Percentiles rank a stretch among this genome's conserved stretches.
These are phyloP conservation scores for Epicampocera succincta DNA, from an alignment of 2,888 invertebrate species.

Conservation along the genomic window DNA sequence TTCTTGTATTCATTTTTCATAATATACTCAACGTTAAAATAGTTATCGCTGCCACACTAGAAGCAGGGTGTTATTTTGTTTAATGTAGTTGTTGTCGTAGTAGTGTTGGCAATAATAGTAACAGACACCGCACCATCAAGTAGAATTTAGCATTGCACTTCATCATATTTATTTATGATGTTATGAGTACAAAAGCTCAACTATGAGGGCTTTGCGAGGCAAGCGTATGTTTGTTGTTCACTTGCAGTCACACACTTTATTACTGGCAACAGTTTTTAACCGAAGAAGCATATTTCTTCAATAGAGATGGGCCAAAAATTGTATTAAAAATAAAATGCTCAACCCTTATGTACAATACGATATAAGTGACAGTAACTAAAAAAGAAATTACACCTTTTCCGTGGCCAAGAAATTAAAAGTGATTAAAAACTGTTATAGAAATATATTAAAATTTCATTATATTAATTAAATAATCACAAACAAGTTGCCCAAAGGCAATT, in stretches of 20 bases:
- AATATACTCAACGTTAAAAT: conserved; percentile 25
- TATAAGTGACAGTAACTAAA: too few relatives aligned
- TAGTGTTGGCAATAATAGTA: conserved; percentile 59
- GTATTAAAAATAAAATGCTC: too few relatives aligned
- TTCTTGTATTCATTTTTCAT: conserved; percentile 45
- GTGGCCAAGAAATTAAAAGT: too few relatives aligned
- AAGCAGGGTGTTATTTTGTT: conserved; percentile 2
- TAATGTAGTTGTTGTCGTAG: neutral
- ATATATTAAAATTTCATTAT: too few relatives aligned
- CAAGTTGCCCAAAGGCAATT: too few relatives aligned
- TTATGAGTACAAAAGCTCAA: conserved; percentile 45
- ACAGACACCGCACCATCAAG: conserved; percentile 63
- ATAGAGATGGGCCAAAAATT: conserved; percentile 2
- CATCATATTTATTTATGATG: conserved; percentile 69
- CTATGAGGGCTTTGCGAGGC: neutral
- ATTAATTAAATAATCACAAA: too few relatives aligned
- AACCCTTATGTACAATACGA: too few relatives aligned
- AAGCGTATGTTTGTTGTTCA: conserved; percentile 32
- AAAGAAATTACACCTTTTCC: too few relatives aligned
- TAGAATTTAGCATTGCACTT: conserved; percentile 68
- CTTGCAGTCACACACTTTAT: conserved; percentile 32
- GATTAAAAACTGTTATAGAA: too few relatives aligned
- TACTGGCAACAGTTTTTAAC: conserved; percentile 14
- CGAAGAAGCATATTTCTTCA: neutral
- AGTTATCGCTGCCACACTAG: conserved; percentile 12